Base-by-base conservation (phyloP, 1,140 invertebrate genomes). In the Himalopsyche phryganea region DNA sequence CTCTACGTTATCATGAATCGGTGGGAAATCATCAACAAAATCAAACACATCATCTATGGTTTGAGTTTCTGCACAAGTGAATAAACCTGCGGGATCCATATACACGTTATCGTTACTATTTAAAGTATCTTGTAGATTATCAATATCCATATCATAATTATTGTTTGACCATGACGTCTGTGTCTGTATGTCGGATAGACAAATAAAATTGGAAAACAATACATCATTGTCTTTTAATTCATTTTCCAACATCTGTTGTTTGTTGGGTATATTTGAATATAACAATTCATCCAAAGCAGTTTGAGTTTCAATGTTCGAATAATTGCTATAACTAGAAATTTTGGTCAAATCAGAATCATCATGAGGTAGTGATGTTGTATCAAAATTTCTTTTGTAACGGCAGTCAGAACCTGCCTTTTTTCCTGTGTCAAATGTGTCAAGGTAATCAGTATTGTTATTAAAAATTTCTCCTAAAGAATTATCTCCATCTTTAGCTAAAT, bases 231-330 rank as follows among this genome's bases (percentile, higher is more conserved):
- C 11, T 18, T 45, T 17, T 50, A 28, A 38, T n/a, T 19, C 14
- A 33, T 38, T 36, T 36, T 28, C 23, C 23, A 28, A 9, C 3
- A 28, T 28, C 23, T 28, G 23, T 28, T 28, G 23, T 28, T 28
- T 28, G 23, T 28, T 28, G 9, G 35, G 13, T 38, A 23, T 23
- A 20, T 47, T 47, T 2, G 36, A 58, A 38, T 58, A 58, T 1
- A 58, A 40, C 20, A 58, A 18, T n/a, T 58, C 56, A 33, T 58
- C 56, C 11, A 58, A 20, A 32, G 56, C 56, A 6, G 56, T 58
- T 38, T 58, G 56, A 13, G 56, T 58, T 58, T 58, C 49, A 9
- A 58, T 58, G 46, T 58, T 42, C 11, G 47, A 36, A 19, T 23
- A 56, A 42, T 28, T 52, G 6, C 28, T 32, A 15, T 15, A 50